These are phyloP conservation scores for Lepus oiostolus DNA, from an alignment of 2,797 vertebrate genomes.

Conservation along the genomic window DNA sequence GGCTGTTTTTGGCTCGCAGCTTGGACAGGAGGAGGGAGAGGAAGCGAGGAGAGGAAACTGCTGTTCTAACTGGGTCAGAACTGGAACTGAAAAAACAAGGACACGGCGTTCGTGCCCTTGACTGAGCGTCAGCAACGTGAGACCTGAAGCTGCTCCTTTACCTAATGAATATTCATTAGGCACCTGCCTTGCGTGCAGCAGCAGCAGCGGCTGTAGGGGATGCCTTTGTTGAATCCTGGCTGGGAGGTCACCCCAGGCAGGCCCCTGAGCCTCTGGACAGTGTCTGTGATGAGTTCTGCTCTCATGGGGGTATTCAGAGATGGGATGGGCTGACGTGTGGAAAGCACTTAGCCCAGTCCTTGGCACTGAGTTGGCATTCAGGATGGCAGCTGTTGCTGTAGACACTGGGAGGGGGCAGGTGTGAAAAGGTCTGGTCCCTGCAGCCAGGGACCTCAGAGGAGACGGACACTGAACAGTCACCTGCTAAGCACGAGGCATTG, in stretches of 20 bases:
- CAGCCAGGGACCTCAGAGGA: neutral
- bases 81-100: neutral
- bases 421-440: neutral
- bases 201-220: neutral
- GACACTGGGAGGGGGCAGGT: neutral
- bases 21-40: constrained; percentile 30
- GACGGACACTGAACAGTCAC: neutral
- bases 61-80: constrained; percentile 49
- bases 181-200: neutral
- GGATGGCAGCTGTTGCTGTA: neutral
- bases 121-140: neutral
- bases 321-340: neutral
- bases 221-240: constrained; percentile 27
- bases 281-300: neutral
- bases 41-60: neutral
- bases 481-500: neutral
- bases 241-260: neutral
- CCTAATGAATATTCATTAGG: constrained; percentile 38
- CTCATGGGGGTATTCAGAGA: neutral
- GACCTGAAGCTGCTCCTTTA: neutral
- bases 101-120: neutral
- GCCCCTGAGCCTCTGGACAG: neutral
- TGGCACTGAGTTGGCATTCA: neutral
- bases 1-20: neutral
- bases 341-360: neutral